A percentile compares a stretch with the other conserved stretches of the same genome.
Evolutionary conservation across 2,797 vertebrate species (phyloP).

Genomic region (Benthosema pterotum): DNA sequence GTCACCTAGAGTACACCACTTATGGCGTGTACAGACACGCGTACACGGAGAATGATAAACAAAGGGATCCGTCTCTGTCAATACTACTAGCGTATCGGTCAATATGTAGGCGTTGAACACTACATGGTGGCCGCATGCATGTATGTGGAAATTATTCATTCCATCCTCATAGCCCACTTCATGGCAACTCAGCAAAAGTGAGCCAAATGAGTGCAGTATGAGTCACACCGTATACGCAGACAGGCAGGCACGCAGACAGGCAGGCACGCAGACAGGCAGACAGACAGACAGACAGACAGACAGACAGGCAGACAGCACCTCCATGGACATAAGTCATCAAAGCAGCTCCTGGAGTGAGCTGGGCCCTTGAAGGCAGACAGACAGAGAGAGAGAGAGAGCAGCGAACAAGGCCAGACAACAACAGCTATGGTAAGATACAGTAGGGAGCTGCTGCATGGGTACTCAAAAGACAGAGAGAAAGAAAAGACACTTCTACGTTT

Average conservation of each 20-base stretch:
- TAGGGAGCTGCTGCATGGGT: background rate
- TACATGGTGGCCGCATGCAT: background rate
- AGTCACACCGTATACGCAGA: no score
- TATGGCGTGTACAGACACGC: background rate
- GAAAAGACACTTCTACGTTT: background rate
- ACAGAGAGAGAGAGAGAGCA: constrained; percentile 84
- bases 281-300: constrained; percentile 41
- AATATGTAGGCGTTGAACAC: background rate
- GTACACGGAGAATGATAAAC: background rate
- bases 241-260: background rate
- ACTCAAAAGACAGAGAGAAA: background rate
- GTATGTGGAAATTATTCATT: constrained; percentile 4
- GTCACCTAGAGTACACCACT: background rate
- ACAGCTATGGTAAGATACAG: background rate
- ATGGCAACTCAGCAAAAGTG: background rate
- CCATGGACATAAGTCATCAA: constrained; percentile 97
- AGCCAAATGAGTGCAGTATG: no score
- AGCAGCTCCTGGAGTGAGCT: no score
- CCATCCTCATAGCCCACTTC: constrained; percentile 1
- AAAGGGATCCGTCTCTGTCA: constrained; percentile 3
- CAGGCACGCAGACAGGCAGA: constrained; percentile 84
- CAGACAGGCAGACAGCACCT: constrained; percentile 86
- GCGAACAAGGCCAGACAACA: background rate
- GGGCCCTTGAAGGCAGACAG: no score
- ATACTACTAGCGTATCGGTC: constrained; percentile 8